Evolutionary conservation across 1,140 invertebrate genomes (phyloP).

Genomic region (Amyelois transitella): DNA sequence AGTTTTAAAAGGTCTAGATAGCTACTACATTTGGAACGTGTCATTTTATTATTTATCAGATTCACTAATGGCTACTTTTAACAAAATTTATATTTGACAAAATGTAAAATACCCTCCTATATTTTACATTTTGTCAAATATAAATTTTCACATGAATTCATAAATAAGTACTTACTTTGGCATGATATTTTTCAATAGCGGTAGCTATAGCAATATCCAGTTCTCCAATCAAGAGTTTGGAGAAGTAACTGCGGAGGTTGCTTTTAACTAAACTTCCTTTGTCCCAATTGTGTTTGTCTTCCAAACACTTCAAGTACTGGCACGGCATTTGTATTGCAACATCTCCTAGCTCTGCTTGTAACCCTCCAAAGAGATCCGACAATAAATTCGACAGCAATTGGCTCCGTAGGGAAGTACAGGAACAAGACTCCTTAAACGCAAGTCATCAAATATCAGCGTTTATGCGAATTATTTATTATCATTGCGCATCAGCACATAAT

Average conservation of each 20-base stretch:
- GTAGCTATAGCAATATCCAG: conserved; percentile 60
- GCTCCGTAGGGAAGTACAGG: conserved; percentile 48
- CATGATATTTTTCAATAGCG: conserved; percentile 60
- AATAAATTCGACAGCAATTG: conserved; percentile 49
- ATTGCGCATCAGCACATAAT: not conserved
- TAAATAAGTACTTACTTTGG: conserved; percentile 36
- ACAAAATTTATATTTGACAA: too few species aligned
- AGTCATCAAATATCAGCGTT: not conserved
- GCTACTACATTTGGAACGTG: too few species aligned
- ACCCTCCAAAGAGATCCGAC: conserved; percentile 43
- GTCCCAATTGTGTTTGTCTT: conserved; percentile 61
- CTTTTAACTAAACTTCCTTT: conserved; percentile 33
- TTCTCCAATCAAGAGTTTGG: conserved; percentile 48
- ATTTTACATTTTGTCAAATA: too few species aligned
- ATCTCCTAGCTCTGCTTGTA: conserved; percentile 42
- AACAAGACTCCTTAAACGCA: conserved; percentile 47
- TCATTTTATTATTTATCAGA: too few species aligned
- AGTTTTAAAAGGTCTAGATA: too few species aligned
- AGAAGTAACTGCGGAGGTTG: conserved; percentile 46
- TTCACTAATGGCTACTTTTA: too few species aligned
- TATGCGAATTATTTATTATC: not conserved
- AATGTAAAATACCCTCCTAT: too few species aligned
- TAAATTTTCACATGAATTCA: too few species aligned
- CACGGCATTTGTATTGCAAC: conserved; percentile 48
- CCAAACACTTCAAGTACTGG: conserved; percentile 52